Evolutionary conservation across 2,113 vertebrate genomes (phyloP).

Genomic region (Pachycephala philippinensis): DNA sequence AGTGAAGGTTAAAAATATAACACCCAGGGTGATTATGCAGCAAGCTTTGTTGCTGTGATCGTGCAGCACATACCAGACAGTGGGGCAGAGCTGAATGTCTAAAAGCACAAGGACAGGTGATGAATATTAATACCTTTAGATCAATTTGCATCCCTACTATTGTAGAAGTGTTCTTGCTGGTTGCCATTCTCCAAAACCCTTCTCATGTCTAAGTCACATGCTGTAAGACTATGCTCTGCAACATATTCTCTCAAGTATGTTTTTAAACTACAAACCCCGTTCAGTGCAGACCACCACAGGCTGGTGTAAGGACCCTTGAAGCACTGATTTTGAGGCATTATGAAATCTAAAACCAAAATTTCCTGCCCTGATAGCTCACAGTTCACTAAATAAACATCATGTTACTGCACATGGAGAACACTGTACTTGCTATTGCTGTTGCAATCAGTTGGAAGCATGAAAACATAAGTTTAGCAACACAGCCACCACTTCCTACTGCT

Average conservation of each 20-base stretch:
- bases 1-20: not conserved
- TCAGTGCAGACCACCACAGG: not conserved
- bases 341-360: not conserved
- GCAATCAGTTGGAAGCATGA: not conserved
- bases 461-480: not conserved
- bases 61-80: not conserved
- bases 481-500: not conserved
- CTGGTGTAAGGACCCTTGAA: not conserved
- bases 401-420: accelerated
- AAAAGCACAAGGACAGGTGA: not conserved
- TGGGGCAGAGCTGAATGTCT: not conserved
- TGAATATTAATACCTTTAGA: not conserved
- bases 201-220: not conserved
- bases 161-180: not conserved
- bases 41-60: not conserved
- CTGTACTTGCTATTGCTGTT: not conserved
- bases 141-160: not conserved
- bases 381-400: not conserved
- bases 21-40: not conserved
- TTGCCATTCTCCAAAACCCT: not conserved
- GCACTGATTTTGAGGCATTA: not conserved
- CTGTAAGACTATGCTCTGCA: not conserved
- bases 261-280: not conserved
- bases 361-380: not conserved
- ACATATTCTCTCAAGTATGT: not conserved